Conservation (phyloP, 2,113 vertebrate species). For the Astatoreochromis straeleni region DNA sequence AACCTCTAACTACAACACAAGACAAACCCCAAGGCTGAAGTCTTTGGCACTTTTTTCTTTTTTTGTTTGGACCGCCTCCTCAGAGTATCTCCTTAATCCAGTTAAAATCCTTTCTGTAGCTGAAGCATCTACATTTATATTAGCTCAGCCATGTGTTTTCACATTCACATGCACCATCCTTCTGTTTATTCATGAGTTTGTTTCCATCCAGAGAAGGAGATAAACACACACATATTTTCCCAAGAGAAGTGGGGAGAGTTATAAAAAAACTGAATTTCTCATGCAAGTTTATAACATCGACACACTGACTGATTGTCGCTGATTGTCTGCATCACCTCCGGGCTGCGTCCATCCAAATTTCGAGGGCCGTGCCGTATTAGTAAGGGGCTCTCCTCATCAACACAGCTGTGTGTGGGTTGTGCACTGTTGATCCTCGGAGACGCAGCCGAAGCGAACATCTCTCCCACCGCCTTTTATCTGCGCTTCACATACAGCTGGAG, state of each 20-base stretch:
- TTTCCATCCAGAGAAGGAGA: slow-evolving; percentile 6
- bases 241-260: neutral
- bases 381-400: slow-evolving; percentile 18
- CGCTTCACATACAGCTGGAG: slow-evolving; percentile 31
- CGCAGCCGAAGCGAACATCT: slow-evolving; percentile 8
- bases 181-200: slow-evolving; percentile 44
- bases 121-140: neutral
- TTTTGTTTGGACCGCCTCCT: neutral
- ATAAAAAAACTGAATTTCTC: neutral
- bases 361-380: neutral
- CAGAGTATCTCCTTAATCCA: neutral
- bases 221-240: neutral
- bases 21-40: neutral
- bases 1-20: neutral
- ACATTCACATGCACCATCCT: slow-evolving; percentile 16
- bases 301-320: neutral
- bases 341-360: slow-evolving; percentile 4
- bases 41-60: neutral
- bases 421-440: slow-evolving; percentile 10
- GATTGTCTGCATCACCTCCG: neutral
- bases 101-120: neutral
- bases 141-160: slow-evolving; percentile 22
- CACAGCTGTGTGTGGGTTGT: slow-evolving; percentile 44
- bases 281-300: neutral
- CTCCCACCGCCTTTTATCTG: slow-evolving; percentile 41